Evolutionary conservation across 2,113 vertebrate genomes (phyloP).

Genomic region (Atherinomorus stipes): DNA sequence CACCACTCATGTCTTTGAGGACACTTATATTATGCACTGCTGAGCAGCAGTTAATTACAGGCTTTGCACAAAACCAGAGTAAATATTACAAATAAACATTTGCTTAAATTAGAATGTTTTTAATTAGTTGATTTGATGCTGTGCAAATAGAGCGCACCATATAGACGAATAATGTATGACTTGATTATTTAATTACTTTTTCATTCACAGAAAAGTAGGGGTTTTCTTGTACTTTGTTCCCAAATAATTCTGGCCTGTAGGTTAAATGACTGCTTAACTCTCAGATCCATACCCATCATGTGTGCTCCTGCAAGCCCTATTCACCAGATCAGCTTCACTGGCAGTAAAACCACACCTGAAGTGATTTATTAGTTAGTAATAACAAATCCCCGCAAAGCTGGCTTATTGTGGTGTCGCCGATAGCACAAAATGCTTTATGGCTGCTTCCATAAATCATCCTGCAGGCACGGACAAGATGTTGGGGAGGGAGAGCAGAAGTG

Average conservation of each 20-base stretch:
- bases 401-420: slow-evolving; percentile 39
- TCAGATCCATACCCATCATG: slow-evolving; percentile 26
- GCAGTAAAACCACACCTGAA: slow-evolving; percentile 29
- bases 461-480: background rate
- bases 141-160: too few species aligned
- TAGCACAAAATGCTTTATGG: slow-evolving; percentile 41
- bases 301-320: slow-evolving; percentile 31
- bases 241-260: slow-evolving; percentile 27
- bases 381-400: slow-evolving; percentile 41
- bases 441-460: slow-evolving; percentile 61
- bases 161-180: background rate
- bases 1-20: slow-evolving; percentile 16
- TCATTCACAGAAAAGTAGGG: too few species aligned
- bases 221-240: background rate
- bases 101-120: background rate
- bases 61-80: background rate
- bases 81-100: slow-evolving; percentile 19
- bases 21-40: background rate
- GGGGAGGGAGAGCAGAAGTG: background rate
- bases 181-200: background rate
- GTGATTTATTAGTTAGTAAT: slow-evolving; percentile 68
- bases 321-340: slow-evolving; percentile 45
- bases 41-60: slow-evolving; percentile 7
- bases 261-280: slow-evolving; percentile 34
- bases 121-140: too few species aligned